Base-by-base conservation (phyloP, 2,797 vertebrate genomes). In the Microcaecilia unicolor region DNA sequence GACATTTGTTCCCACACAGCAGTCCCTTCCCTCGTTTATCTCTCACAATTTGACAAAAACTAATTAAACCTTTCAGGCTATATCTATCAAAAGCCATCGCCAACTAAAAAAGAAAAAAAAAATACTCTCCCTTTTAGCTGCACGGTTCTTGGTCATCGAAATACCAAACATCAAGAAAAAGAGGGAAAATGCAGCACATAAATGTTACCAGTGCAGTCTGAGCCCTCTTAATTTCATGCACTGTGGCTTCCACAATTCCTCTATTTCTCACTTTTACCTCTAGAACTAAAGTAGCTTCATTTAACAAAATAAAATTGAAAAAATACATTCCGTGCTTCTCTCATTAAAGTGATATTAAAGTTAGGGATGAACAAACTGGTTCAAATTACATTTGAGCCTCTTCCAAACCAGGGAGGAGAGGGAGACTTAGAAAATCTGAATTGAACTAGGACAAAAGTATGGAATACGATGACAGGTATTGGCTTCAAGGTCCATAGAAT, bases 301-400 rank as follows among this genome's bases (percentile, higher is more conserved):
- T 80, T 80, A 65, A 74, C n/a, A n/a, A n/a, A n/a, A n/a, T n/a
- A n/a, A 80, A 72, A 64, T 61, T 68, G 67, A 41, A 58, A 72
- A 79, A 79, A 74, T 67, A 58, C 67, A 80, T 81, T 81, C 81
- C 80, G 81, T 81, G 80, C 70, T 78, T 72, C 67, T 79, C 78
- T 74, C 75, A 79, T 81, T 81, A 80, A 70, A 70, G 70, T 72
- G 61, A 64, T 46, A 80, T 67, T 80, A 76, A 64, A n/a, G n/a
- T n/a, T n/a, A n/a, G n/a, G n/a, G n/a, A n/a, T n/a, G n/a, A n/a
- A n/a, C n/a, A n/a, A n/a, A n/a, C n/a, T n/a, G n/a, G n/a, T n/a
- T n/a, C n/a, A n/a, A n/a, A n/a, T n/a, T n/a, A n/a, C n/a, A n/a
- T n/a, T n/a, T n/a, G n/a, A n/a, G n/a, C n/a, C n/a, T n/a, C n/a